Conservation (phyloP, 2,113 vertebrate species). For the Ochotona princeps region DNA sequence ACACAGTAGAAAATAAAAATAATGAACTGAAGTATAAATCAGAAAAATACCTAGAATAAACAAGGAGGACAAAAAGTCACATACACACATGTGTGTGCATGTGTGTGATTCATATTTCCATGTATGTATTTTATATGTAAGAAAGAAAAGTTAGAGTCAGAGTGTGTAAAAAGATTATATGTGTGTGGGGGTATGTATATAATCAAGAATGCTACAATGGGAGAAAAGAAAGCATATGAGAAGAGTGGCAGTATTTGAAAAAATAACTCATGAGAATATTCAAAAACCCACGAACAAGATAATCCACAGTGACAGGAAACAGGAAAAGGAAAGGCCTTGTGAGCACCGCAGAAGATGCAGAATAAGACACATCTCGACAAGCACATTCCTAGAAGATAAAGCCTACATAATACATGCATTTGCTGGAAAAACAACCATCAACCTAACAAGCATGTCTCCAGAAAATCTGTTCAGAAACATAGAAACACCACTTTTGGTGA, state of each 20-base stretch:
- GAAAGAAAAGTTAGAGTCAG: neutral
- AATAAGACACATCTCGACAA: neutral
- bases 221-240: neutral
- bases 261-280: neutral
- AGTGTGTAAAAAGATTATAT: neutral
- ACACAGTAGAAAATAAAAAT: neutral
- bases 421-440: neutral
- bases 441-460: neutral
- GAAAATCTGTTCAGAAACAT: neutral
- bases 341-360: neutral
- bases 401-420: neutral
- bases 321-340: neutral
- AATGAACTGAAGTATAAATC: neutral
- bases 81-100: neutral
- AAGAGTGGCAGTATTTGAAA: neutral
- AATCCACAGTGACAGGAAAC: neutral
- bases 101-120: neutral
- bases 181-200: too few relatives aligned
- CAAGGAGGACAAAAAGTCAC: neutral
- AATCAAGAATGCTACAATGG: too few relatives aligned
- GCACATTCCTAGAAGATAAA: neutral
- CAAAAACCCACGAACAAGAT: neutral
- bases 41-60: constrained; percentile 2
- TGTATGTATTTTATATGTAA: neutral
- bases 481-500: neutral